Evolutionary conservation across 2,113 vertebrate species (phyloP).

Genomic region (Phylloscopus trochiloides): DNA sequence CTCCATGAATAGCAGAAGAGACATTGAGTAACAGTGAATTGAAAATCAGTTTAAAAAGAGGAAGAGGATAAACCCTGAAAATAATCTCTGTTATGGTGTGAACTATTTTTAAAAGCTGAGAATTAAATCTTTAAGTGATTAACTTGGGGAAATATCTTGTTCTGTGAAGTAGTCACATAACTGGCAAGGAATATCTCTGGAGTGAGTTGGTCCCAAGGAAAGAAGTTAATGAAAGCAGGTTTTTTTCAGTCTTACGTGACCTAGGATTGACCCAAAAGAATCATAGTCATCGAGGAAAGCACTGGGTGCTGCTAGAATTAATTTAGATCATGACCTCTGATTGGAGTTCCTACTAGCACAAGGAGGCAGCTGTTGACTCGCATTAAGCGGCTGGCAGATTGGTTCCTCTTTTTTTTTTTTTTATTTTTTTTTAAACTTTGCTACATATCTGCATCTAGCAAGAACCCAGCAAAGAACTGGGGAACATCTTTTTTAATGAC

Average conservation of each 20-base stretch:
- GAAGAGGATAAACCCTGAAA: conserved; percentile 63
- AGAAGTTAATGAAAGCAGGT: conserved; percentile 4
- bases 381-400: conserved; percentile 12
- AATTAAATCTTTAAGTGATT: conserved; percentile 57
- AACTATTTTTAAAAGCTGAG: conserved; percentile 59
- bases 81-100: conserved; percentile 19
- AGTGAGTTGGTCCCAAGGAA: background rate
- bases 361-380: conserved; percentile 38
- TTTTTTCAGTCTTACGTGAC: conserved; percentile 23
- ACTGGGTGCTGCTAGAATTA: conserved; percentile 38
- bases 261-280: conserved; percentile 34
- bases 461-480: background rate
- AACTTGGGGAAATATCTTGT: background rate
- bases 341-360: conserved; percentile 20
- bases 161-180: background rate
- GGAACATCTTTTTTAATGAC: conserved; percentile 30
- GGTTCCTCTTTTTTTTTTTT: background rate
- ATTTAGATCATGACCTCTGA: conserved; percentile 30
- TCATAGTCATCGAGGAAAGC: background rate
- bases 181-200: background rate
- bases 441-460: background rate
- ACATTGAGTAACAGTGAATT: conserved; percentile 59
- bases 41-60: conserved; percentile 61
- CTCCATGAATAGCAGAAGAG: conserved; percentile 62
- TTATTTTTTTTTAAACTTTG: background rate